phyloP scores from a whole-genome alignment of 2,888 invertebrate genomes.

The Napeogenes inachia region DNA sequence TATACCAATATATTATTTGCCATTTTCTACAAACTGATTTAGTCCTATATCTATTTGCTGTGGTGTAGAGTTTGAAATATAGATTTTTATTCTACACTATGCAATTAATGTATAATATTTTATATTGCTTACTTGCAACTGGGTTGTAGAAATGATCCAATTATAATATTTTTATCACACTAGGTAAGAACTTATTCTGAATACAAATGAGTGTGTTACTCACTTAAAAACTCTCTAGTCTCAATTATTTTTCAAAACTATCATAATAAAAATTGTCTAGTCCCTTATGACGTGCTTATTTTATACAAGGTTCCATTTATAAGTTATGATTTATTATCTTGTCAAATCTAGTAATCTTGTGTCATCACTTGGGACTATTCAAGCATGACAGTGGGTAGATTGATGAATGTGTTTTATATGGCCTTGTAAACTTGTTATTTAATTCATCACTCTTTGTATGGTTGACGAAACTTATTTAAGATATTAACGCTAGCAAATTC shows the following conservation, averaged over 20 bases:
- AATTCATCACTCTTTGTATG: too few relatives aligned
- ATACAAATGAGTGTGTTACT: not conserved
- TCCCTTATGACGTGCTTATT: conserved; percentile 1
- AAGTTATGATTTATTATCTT: conserved; percentile 4
- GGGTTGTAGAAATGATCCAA: too few relatives aligned
- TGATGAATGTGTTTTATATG: conserved; percentile 5
- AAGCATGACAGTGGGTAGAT: conserved; percentile 2
- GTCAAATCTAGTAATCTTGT: conserved; percentile 7
- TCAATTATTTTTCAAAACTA: conserved; percentile 1
- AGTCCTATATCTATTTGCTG: too few relatives aligned
- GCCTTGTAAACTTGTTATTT: not conserved
- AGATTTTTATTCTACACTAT: too few relatives aligned
- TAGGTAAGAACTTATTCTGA: not conserved
- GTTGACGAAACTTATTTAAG: too few relatives aligned
- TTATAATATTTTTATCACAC: too few relatives aligned
- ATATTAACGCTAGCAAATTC: too few relatives aligned
- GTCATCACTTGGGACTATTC: conserved; percentile 7
- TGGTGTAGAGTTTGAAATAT: too few relatives aligned
- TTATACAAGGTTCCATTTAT: conserved; percentile 3
- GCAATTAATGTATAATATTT: too few relatives aligned
- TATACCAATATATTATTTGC: not conserved
- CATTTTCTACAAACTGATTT: too few relatives aligned
- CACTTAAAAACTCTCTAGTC: not conserved
- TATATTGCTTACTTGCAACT: too few relatives aligned
- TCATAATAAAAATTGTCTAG: not conserved